These are phyloP conservation scores for Idaea dimidiata DNA, from an alignment of 2,888 invertebrate species.

Conservation along the genomic window DNA sequence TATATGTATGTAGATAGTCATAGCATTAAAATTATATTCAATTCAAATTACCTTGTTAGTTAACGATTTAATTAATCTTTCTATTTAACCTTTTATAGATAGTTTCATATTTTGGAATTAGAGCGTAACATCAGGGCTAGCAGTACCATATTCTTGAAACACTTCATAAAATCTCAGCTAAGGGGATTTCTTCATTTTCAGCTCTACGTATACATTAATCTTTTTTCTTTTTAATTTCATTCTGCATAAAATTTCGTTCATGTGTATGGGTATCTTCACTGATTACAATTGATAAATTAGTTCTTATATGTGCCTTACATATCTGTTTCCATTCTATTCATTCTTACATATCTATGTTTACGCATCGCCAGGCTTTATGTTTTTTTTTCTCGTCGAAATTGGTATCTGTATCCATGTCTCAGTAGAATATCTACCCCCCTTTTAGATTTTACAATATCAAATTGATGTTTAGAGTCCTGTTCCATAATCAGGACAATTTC, in stretches of 20 bases:
- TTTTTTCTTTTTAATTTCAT: neutral
- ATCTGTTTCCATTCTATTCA: too few relatives aligned
- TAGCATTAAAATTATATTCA: too few relatives aligned
- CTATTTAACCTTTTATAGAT: too few relatives aligned
- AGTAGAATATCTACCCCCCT: neutral
- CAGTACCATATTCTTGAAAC: too few relatives aligned
- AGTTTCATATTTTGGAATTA: too few relatives aligned
- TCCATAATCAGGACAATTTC: too few relatives aligned
- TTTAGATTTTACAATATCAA: neutral
- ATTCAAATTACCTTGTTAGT: slow-evolving; percentile 5
- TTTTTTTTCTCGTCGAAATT: neutral
- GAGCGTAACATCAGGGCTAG: too few relatives aligned
- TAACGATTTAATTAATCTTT: too few relatives aligned
- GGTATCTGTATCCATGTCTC: neutral
- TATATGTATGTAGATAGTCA: too few relatives aligned
- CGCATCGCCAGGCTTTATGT: neutral
- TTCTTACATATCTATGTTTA: neutral
- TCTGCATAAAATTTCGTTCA: neutral
- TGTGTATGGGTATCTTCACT: neutral
- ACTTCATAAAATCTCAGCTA: neutral
- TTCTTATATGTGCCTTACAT: neutral
- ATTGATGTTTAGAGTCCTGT: neutral
- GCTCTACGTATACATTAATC: neutral
- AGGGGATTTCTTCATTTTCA: neutral
- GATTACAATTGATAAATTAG: neutral